Base-by-base conservation (phyloP, 1,140 invertebrate genomes). In the Ceratosolen solmsi region DNA sequence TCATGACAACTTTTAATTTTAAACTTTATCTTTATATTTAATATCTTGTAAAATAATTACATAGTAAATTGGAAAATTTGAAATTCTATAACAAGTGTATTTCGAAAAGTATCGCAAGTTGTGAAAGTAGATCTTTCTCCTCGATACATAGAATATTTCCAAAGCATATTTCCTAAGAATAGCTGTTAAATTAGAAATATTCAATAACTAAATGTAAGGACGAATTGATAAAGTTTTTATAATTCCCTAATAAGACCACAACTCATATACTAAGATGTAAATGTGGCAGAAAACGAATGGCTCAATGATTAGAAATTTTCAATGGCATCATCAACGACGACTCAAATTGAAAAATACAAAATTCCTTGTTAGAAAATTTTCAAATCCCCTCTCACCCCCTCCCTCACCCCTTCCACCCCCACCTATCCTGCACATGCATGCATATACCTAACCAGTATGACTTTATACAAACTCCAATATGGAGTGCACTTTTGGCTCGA, bases 401-500 rank as follows among this genome's bases (percentile, higher is more conserved):
- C 56, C 41, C 41, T 5, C 41, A 13, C 41, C 41, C 41, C 41
- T 5, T 46, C 5, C 13, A 46, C 5, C 41, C n/a, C 41, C 5
- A 46, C 41, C 41, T 5, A 46, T 13, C 41, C 41, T 46, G 5
- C 5, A 46, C 41, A 7, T 13, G 41, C n/a, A n/a, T n/a, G n/a
- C n/a, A n/a, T n/a, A n/a, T n/a, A n/a, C n/a, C n/a, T n/a, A n/a
- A n/a, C n/a, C n/a, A n/a, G n/a, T n/a, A n/a, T n/a, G n/a, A n/a
- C n/a, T n/a, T n/a, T n/a, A n/a, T n/a, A n/a, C n/a, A n/a, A n/a
- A 13, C 41, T 13, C 41, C 13, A 5, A 5, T 46, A 46, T 13
- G 33, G 33, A 60, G 58, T 30, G 22, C 33, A 60, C 25, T 60
- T 60, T 33, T 36, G 51, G 33, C 73, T 38, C 54, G 76, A 78